Percentiles rank a stretch among this genome's conserved stretches.
Evolutionary conservation across 1,140 invertebrate species (phyloP).

Genomic region (Lerema accius): DNA sequence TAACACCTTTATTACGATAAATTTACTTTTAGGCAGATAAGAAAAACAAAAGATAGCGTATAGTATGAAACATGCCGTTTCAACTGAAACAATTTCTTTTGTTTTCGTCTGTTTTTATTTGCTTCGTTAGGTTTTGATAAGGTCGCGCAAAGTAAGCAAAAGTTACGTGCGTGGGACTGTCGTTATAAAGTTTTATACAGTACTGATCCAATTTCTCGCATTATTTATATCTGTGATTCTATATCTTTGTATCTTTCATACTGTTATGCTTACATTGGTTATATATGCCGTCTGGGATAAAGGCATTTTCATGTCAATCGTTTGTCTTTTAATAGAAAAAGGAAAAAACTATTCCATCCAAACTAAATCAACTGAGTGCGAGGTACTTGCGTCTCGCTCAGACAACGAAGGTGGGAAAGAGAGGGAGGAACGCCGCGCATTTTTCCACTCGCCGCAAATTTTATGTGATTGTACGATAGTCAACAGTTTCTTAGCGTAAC

Average conservation of each 20-base stretch:
- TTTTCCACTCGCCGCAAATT: background rate
- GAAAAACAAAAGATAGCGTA: background rate
- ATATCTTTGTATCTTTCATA: no score
- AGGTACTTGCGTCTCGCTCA: background rate
- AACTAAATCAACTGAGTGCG: background rate
- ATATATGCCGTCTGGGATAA: no score
- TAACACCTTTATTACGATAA: slow-evolving; percentile 20
- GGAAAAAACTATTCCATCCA: background rate
- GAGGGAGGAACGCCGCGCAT: background rate
- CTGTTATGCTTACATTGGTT: no score
- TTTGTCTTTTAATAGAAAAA: background rate
- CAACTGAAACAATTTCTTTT: background rate
- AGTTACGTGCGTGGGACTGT: background rate
- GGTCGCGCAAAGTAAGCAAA: background rate
- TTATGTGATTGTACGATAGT: no score
- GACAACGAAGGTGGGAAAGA: background rate
- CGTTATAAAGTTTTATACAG: slow-evolving; percentile 4
- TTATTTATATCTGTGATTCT: slow-evolving; percentile 1
- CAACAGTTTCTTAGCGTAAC: background rate
- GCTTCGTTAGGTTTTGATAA: background rate
- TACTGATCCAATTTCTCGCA: slow-evolving; percentile 12
- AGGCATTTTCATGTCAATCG: background rate
- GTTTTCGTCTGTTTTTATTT: background rate
- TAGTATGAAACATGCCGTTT: background rate
- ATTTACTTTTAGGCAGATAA: slow-evolving; percentile 9